These are phyloP conservation scores for Kradibia gibbosae DNA, from an alignment of 1,140 invertebrate genomes.

Conservation along the genomic window DNA sequence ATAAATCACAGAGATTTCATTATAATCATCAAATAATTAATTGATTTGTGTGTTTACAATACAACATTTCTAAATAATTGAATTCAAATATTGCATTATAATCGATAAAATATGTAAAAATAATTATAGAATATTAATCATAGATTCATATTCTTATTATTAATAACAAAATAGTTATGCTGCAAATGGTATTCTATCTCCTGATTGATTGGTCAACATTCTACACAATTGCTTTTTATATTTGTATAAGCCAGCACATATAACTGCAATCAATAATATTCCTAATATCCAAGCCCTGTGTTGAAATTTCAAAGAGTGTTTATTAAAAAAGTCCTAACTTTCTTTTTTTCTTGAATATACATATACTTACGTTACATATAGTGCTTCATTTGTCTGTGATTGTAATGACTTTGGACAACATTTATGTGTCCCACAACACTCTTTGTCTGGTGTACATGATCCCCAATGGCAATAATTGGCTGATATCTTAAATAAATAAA, in stretches of 20 bases:
- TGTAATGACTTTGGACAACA: constrained; percentile 40
- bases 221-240: neutral
- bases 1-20: constrained; percentile 35
- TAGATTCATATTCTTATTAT: too few species aligned
- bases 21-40: constrained; percentile 18
- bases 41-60: neutral
- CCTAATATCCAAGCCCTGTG: constrained; percentile 29
- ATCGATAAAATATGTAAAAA: too few species aligned
- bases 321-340: neutral
- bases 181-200: constrained; percentile 25
- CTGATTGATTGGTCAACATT: neutral
- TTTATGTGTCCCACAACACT: constrained; percentile 43
- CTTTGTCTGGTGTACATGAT: constrained; percentile 36
- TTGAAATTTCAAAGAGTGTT: constrained; percentile 11
- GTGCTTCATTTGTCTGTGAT: neutral
- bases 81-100: neutral
- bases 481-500: constrained; percentile 40
- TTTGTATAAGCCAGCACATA: constrained; percentile 20
- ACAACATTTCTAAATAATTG: neutral
- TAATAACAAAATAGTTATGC: neutral
- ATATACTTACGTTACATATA: constrained; percentile 27
- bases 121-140: too few species aligned
- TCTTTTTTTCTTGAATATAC: neutral
- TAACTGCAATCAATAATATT: constrained; percentile 18
- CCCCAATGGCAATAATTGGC: constrained; percentile 41